These are phyloP conservation scores for Deilephila elpenor DNA, from an alignment of 2,888 invertebrate genomes.

Conservation along the genomic window DNA sequence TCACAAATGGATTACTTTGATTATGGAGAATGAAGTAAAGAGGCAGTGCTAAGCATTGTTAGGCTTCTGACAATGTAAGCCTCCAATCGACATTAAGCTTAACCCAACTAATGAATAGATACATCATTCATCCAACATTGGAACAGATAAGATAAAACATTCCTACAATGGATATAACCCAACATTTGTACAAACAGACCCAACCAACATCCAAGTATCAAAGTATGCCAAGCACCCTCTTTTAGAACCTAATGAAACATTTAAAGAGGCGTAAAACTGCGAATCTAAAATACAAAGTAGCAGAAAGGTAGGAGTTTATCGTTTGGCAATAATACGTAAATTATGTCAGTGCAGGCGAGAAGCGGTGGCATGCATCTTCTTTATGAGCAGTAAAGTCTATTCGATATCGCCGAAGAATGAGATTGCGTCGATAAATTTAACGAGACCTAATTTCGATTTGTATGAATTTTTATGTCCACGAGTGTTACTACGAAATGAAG, in stretches of 20 bases:
- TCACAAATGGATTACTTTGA: too few species aligned
- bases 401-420: slow-evolving; percentile 45
- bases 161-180: neutral
- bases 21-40: too few species aligned
- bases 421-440: slow-evolving; percentile 47
- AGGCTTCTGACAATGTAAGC: too few species aligned
- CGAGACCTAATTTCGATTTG: slow-evolving; percentile 32
- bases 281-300: slow-evolving; percentile 30
- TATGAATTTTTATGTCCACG: slow-evolving; percentile 20
- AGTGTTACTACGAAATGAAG: neutral
- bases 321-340: slow-evolving; percentile 37
- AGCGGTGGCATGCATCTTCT: slow-evolving; percentile 45
- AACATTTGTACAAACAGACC: neutral
- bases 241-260: slow-evolving; percentile 26
- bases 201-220: neutral
- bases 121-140: too few species aligned
- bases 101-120: too few species aligned
- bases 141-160: too few species aligned
- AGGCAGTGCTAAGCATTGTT: too few species aligned
- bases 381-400: slow-evolving; percentile 48
- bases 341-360: slow-evolving; percentile 40
- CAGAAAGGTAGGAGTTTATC: slow-evolving; percentile 28
- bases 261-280: slow-evolving; percentile 25
- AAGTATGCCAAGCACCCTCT: neutral
- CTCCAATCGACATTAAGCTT: too few species aligned